phyloP scores from a whole-genome alignment of 2,113 vertebrate genomes.

The Eulemur rufifrons region DNA sequence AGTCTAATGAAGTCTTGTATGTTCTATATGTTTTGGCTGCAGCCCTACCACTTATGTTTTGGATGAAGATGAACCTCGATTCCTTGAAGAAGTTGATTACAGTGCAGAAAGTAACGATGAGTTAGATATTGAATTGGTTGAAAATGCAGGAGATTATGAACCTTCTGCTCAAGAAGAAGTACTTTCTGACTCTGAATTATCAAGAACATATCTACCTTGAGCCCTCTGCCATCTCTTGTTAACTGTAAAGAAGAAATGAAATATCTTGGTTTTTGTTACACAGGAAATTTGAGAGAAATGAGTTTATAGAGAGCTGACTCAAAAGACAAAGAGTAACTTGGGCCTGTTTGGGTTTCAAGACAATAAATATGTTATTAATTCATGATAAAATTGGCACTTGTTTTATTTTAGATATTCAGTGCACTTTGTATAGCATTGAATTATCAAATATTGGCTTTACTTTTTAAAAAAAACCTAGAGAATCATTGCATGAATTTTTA shows the following conservation, averaged over 20 bases:
- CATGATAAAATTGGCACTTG: slow-evolving; percentile 76
- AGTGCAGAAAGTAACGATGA: slow-evolving; percentile 98
- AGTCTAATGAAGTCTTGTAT: slow-evolving; percentile 60
- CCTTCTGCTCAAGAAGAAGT: slow-evolving; percentile 86
- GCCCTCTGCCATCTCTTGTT: slow-evolving; percentile 57
- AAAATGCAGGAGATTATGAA: slow-evolving; percentile 84
- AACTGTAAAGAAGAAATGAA: slow-evolving; percentile 66
- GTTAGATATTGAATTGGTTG: slow-evolving; percentile 87
- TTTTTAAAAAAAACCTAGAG: slow-evolving; percentile 53
- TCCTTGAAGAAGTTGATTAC: slow-evolving; percentile 98
- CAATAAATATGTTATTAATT: slow-evolving; percentile 83
- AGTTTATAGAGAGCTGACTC: slow-evolving; percentile 77
- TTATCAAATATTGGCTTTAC: slow-evolving; percentile 69
- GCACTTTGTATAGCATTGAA: slow-evolving; percentile 77
- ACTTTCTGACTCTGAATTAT: slow-evolving; percentile 89
- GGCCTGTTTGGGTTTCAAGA: slow-evolving; percentile 79
- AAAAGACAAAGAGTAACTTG: slow-evolving; percentile 69
- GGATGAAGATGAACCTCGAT: slow-evolving; percentile 97
- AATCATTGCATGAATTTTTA: slow-evolving; percentile 81
- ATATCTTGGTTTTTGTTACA: slow-evolving; percentile 66
- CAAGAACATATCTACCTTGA: slow-evolving; percentile 84
- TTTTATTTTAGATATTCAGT: slow-evolving; percentile 82
- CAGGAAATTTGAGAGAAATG: slow-evolving; percentile 49
- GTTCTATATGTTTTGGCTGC: slow-evolving; percentile 76
- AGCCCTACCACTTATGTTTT: slow-evolving; percentile 94